These are phyloP conservation scores for Melanargia galathea DNA, from an alignment of 2,888 invertebrate genomes.

Conservation along the genomic window DNA sequence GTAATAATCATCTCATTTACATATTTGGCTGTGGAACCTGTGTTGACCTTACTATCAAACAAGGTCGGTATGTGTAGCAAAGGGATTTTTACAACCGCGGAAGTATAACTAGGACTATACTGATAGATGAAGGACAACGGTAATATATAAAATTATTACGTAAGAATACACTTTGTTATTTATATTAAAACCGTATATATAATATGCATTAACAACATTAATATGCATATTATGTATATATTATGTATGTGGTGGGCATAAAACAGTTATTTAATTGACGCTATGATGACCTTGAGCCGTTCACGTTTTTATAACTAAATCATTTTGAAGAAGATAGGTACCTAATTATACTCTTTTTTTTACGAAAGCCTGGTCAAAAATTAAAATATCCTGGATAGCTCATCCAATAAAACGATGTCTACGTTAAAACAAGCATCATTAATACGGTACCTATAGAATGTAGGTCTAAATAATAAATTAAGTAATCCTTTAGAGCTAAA, in stretches of 20 bases:
- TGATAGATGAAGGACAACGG: constrained; percentile 31
- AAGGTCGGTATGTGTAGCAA: constrained; percentile 30
- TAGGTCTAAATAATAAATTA: too few relatives aligned
- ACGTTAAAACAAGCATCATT: too few relatives aligned
- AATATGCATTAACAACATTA: constrained; percentile 1
- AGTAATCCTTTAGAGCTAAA: too few relatives aligned
- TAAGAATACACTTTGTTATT: constrained; percentile 20
- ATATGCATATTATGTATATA: constrained; percentile 5
- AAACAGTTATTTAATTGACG: constrained; percentile 6
- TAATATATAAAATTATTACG: constrained; percentile 23
- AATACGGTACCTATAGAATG: too few relatives aligned
- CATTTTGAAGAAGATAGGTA: neutral
- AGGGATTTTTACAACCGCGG: constrained; percentile 32
- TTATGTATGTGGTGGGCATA: neutral
- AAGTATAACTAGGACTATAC: constrained; percentile 24
- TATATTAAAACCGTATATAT: constrained; percentile 4
- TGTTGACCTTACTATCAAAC: constrained; percentile 28
- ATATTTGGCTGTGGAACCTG: constrained; percentile 19
- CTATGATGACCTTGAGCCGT: constrained; percentile 1
- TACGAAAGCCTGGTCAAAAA: neutral
- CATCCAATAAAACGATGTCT: too few relatives aligned
- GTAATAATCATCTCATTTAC: constrained; percentile 18
- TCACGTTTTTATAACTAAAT: neutral
- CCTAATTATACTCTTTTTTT: neutral
- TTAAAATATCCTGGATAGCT: neutral